Percentiles rank a stretch among this genome's conserved stretches.
Conservation (phyloP, 2,888 invertebrate species). For the Cetonia aurata region DNA sequence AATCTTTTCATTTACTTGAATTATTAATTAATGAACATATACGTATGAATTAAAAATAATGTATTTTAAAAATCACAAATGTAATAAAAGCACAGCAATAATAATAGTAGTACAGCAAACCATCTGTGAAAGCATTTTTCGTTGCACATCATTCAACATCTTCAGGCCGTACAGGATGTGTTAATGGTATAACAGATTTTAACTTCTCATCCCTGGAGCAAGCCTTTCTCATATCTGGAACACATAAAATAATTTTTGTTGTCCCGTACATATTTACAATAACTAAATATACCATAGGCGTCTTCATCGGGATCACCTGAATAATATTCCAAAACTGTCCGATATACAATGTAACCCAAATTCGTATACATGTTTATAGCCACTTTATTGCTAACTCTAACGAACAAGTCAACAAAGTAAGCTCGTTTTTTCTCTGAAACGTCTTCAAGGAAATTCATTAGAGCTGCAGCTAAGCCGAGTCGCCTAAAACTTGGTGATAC, state of each 20-base stretch:
- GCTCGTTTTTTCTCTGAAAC: slow-evolving; percentile 96
- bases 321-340: slow-evolving; percentile 97
- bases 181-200: slow-evolving; percentile 92
- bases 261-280: not conserved
- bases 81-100: not conserved
- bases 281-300: slow-evolving; percentile 84
- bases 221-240: slow-evolving; percentile 98
- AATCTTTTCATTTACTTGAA: too few relatives aligned
- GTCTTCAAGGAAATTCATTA: slow-evolving; percentile 96
- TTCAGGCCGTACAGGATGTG: slow-evolving; percentile 95
- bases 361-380: slow-evolving; percentile 98
- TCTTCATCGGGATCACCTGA: slow-evolving; percentile 98
- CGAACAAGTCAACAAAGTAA: slow-evolving; percentile 98
- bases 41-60: not conserved
- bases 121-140: not conserved
- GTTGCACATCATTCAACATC: slow-evolving; percentile 79
- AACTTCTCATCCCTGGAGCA: slow-evolving; percentile 91
- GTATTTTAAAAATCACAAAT: slow-evolving; percentile 7
- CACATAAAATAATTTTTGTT: slow-evolving; percentile 1
- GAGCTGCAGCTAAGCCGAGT: slow-evolving; percentile 89
- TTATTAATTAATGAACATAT: not conserved
- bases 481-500: slow-evolving; percentile 95
- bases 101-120: slow-evolving; percentile 17
- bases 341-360: slow-evolving; percentile 95
- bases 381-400: slow-evolving; percentile 95